A percentile compares a stretch with the other conserved stretches of the same genome.
phyloP scores from a whole-genome alignment of 2,113 vertebrate species.

The Canis aureus region DNA sequence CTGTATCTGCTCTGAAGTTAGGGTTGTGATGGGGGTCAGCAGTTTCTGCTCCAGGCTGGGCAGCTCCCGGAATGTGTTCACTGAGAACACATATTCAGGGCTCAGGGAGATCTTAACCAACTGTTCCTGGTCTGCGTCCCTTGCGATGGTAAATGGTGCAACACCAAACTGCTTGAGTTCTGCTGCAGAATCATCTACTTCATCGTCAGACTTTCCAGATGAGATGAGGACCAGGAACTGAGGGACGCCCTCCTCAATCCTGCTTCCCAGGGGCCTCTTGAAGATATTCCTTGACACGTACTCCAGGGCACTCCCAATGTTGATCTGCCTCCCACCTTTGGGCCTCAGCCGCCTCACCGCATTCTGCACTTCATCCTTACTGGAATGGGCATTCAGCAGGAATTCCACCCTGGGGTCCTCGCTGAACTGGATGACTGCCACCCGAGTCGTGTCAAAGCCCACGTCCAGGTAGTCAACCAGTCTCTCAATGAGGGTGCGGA shows the following conservation, averaged over 20 bases:
- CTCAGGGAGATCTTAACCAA: slow-evolving; percentile 92
- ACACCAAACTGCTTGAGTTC: slow-evolving; percentile 91
- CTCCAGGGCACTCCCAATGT: slow-evolving; percentile 93
- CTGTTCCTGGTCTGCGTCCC: slow-evolving; percentile 89
- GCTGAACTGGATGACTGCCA: slow-evolving; percentile 96
- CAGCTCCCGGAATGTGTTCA: slow-evolving; percentile 92
- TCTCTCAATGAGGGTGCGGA: slow-evolving; percentile 91
- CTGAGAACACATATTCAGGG: slow-evolving; percentile 90
- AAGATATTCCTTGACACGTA: slow-evolving; percentile 94
- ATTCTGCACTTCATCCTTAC: slow-evolving; percentile 91
- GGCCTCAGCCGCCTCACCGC: slow-evolving; percentile 89
- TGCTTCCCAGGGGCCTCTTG: slow-evolving; percentile 93
- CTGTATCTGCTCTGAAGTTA: slow-evolving; percentile 86
- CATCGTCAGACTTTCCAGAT: slow-evolving; percentile 91
- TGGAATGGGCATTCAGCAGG: slow-evolving; percentile 91
- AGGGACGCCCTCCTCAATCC: slow-evolving; percentile 95
- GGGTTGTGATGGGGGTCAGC: slow-evolving; percentile 89
- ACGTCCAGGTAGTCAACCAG: slow-evolving; percentile 93
- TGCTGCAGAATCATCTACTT: slow-evolving; percentile 88
- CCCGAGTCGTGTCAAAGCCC: slow-evolving; percentile 91
- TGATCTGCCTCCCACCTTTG: slow-evolving; percentile 90
- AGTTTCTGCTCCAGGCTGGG: slow-evolving; percentile 91
- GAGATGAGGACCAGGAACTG: slow-evolving; percentile 96
- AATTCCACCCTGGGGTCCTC: slow-evolving; percentile 93
- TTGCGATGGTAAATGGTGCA: slow-evolving; percentile 92